Evolutionary conservation across 53 echinoderm and acorn worm species (phyloP).

Genomic region (Echinarachnius parma): DNA sequence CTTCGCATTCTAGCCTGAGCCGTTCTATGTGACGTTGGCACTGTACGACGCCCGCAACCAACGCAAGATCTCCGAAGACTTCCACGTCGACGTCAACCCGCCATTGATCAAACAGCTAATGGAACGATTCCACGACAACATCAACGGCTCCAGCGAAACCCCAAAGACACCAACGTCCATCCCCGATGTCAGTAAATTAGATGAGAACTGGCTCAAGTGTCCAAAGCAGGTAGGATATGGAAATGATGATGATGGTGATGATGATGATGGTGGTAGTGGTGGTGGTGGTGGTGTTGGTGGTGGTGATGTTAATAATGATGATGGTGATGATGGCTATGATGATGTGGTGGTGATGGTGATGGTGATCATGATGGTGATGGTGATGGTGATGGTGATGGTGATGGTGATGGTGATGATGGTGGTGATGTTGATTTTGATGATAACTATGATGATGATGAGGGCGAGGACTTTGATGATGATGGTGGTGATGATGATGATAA

Average conservation of each 20-base stretch:
- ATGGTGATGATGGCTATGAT: conserved; percentile 3
- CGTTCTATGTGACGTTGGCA: conserved; percentile 82
- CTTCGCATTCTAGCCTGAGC: conserved; percentile 69
- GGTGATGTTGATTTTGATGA: too few relatives aligned
- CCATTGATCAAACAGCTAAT: conserved; percentile 60
- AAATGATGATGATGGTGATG: not conserved
- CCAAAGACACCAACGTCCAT: conserved; percentile 49
- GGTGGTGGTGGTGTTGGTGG: conserved; percentile 6
- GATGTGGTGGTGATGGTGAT: conserved; percentile 1
- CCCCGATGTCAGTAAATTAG: conserved; percentile 65
- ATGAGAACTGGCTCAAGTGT: conserved; percentile 85
- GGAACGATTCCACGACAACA: conserved; percentile 47
- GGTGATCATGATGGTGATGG: conserved; percentile 6
- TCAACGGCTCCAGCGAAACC: conserved; percentile 60
- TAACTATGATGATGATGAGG: too few relatives aligned
- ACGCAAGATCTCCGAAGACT: conserved; percentile 89
- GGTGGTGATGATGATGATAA: too few relatives aligned
- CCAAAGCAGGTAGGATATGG: conserved; percentile 68
- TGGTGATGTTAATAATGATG: conserved; percentile 7
- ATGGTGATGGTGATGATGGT: conserved; percentile 14
- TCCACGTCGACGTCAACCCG: conserved; percentile 83
- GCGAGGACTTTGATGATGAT: too few relatives aligned
- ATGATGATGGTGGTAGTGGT: conserved; percentile 8
- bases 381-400: conserved; percentile 16
- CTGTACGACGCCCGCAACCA: conserved; percentile 85